Conservation (phyloP, 2,888 invertebrate species). For the Mycalesis mineus region DNA sequence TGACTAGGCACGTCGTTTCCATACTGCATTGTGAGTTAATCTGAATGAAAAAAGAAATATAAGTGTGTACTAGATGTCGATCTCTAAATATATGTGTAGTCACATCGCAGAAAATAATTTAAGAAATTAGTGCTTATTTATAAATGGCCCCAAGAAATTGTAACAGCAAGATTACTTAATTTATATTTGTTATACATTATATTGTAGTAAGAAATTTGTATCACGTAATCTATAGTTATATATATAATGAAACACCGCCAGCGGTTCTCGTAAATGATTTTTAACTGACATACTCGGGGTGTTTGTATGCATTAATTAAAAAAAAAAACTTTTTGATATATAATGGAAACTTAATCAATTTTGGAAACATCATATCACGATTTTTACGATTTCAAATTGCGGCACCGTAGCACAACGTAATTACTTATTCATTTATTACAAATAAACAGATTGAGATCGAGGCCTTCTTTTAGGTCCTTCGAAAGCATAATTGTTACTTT, state of each 20-base stretch:
- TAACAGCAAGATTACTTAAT: too few species aligned
- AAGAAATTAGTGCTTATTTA: too few species aligned
- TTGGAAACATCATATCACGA: too few species aligned
- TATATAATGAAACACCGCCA: slow-evolving; percentile 51
- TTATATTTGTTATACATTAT: not conserved
- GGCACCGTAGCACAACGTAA: slow-evolving; percentile 41
- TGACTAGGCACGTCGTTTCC: too few species aligned
- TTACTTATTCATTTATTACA: slow-evolving; percentile 40
- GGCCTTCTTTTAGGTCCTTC: slow-evolving; percentile 54
- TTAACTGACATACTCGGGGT: too few species aligned
- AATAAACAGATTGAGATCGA: slow-evolving; percentile 68
- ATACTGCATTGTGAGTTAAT: too few species aligned
- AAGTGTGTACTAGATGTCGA: too few species aligned
- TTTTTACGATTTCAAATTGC: too few species aligned
- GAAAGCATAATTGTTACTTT: slow-evolving; percentile 56
- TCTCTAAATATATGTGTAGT: too few species aligned
- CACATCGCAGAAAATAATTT: too few species aligned
- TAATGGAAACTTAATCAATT: slow-evolving; percentile 14
- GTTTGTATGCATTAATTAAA: not conserved
- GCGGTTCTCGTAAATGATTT: slow-evolving; percentile 44
- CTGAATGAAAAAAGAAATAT: too few species aligned
- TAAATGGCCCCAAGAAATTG: too few species aligned
- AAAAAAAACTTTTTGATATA: slow-evolving; percentile 6
- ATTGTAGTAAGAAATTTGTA: slow-evolving; percentile 37
- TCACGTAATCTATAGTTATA: slow-evolving; percentile 25